These are phyloP conservation scores for Ornithoptera priamus DNA, from an alignment of 2,888 invertebrate species.

Conservation along the genomic window DNA sequence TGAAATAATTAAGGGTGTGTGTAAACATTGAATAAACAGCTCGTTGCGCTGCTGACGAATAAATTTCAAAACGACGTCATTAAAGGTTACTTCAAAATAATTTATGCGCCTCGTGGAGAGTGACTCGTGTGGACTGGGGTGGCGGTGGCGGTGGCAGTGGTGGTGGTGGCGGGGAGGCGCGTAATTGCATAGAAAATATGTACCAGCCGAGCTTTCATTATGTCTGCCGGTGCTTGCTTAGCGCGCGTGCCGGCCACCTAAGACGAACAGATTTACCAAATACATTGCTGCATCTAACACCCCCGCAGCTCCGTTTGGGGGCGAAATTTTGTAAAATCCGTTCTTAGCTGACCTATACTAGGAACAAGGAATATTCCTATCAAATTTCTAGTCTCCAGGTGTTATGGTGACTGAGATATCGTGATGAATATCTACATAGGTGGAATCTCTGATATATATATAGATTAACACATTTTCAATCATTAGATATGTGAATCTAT, in stretches of 20 bases:
- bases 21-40: constrained; percentile 1
- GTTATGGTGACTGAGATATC: no score
- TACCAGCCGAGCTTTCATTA: constrained; percentile 58
- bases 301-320: no score
- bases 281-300: no score
- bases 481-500: no score
- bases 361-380: no score
- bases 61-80: constrained; percentile 21
- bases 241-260: constrained; percentile 34
- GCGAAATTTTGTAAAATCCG: no score
- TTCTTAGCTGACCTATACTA: no score
- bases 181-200: constrained; percentile 63
- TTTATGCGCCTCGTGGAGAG: constrained; percentile 32
- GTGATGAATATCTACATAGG: no score
- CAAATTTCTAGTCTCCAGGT: no score
- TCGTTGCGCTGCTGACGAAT: constrained; percentile 10
- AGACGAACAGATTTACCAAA: constrained; percentile 37
- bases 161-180: constrained; percentile 23
- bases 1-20: background rate
- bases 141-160: no score
- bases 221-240: constrained; percentile 49
- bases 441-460: no score
- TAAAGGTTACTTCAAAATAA: constrained; percentile 25
- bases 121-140: constrained; percentile 32
- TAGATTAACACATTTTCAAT: no score